A percentile compares a stretch with the other conserved stretches of the same genome.
Conservation (phyloP, 37 sponge, comb jelly and placozoan genomes). For the Bolinopsis microptera region DNA sequence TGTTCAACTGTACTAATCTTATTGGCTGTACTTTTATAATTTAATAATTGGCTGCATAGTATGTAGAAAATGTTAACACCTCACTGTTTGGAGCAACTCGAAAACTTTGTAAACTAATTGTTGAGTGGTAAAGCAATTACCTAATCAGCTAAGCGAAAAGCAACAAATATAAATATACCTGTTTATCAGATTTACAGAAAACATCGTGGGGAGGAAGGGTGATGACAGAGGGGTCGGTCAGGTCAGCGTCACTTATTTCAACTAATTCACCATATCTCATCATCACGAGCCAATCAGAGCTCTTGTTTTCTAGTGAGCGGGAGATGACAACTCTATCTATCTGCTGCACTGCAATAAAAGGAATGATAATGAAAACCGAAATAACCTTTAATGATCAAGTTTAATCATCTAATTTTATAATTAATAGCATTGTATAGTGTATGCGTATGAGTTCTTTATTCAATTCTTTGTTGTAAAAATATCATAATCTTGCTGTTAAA, state of each 20-base stretch:
- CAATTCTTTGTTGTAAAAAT: not conserved
- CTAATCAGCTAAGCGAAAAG: too few relatives aligned
- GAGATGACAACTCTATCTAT: not conserved
- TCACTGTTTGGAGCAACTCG: too few relatives aligned
- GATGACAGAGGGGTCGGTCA: not conserved
- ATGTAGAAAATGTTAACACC: too few relatives aligned
- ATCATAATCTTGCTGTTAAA: not conserved
- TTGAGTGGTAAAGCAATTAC: too few relatives aligned
- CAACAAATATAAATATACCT: not conserved
- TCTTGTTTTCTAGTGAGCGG: not conserved
- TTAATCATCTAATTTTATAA: too few relatives aligned
- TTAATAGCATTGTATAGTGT: too few relatives aligned
- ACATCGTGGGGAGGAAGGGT: slow-evolving; percentile 21
- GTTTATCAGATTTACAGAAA: not conserved
- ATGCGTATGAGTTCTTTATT: not conserved
- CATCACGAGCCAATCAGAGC: not conserved
- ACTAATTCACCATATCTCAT: slow-evolving; percentile 1
- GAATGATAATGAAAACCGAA: too few relatives aligned
- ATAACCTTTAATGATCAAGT: too few relatives aligned
- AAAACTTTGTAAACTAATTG: too few relatives aligned
- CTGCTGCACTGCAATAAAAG: slow-evolving; percentile 26
- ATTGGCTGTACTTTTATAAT: too few relatives aligned
- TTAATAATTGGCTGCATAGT: too few relatives aligned
- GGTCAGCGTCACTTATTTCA: not conserved
- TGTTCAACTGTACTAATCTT: too few relatives aligned